Conservation (phyloP, 2,797 vertebrate species). For the Potorous gilbertii region DNA sequence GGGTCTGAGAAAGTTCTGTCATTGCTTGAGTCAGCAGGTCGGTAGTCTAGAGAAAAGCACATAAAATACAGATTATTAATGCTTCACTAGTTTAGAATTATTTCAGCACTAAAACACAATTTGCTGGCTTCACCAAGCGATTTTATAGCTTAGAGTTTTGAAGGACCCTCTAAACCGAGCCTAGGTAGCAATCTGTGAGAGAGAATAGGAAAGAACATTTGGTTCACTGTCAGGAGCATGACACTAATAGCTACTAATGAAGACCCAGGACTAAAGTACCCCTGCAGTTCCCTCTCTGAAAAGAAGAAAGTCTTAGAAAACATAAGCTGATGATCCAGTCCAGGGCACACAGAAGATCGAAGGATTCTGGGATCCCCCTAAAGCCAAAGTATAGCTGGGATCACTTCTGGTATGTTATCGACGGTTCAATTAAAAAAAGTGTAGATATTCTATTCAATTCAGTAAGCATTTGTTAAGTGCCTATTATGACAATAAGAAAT, state of each 20-base stretch:
- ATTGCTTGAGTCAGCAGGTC: constrained; percentile 98
- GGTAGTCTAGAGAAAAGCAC: constrained; percentile 89
- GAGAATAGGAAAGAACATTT: not conserved
- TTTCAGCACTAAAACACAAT: not conserved
- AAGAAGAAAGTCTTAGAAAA: not conserved
- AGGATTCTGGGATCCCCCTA: not conserved
- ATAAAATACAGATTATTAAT: not conserved
- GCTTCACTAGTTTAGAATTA: constrained; percentile 16
- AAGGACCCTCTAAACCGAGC: constrained; percentile 1
- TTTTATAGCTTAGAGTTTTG: not conserved
- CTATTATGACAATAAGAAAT: not conserved
- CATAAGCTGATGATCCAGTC: not conserved
- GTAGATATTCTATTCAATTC: not conserved
- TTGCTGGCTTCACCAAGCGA: not conserved
- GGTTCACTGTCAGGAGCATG: not conserved
- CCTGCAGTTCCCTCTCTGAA: not conserved
- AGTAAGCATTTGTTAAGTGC: not conserved
- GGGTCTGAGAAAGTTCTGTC: constrained; percentile 97
- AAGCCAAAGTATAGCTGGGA: not conserved
- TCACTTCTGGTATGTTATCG: not conserved
- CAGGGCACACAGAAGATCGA: not conserved
- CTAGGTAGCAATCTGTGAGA: not conserved
- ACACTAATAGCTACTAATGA: not conserved
- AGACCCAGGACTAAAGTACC: not conserved
- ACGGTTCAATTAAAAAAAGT: not conserved